Evolutionary conservation across 2,113 vertebrate genomes (phyloP), one percentile per base, ranked within the genome.

Genomic region (Neoarius graeffei): DNA sequence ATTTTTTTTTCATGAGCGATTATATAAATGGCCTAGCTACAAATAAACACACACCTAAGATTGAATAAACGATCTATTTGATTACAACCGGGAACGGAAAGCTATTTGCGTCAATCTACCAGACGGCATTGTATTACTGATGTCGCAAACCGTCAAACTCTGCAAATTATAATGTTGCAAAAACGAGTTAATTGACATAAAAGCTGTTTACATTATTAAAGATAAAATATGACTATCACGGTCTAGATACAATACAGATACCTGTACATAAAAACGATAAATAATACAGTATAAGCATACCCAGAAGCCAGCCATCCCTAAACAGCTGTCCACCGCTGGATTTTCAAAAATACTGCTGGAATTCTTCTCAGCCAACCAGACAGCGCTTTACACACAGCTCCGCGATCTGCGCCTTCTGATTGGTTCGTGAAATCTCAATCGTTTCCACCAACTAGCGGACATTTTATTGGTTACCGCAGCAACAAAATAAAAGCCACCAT

Each of bases 271-370:
- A 54, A 76, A 54, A 48, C 10, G 1, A 77, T n/a, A n/a, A 54
- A n/a, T 54, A 52, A 77, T 14, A 77, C 48, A 52, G 48, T 52
- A 42, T 42, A 52, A 30, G 48, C 90, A 79, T 83, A 92, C 90
- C 89, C 85, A 50, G 35, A 80, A 62, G 59, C 71, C 62, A 64
- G 81, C 69, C 87, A 90, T 77, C 89, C 57, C 66, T 50, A 20
- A 42, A 7, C n/a, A 15, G 66, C 64, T 54, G 25, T 77, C 14
- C 25, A 10, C n/a, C 30, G 30, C 52, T 54, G 66, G 73, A 79
- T 85, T 88, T 92, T 92, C 85, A 77, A 77, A 92, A 91, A 85
- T 23, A 66, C 74, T 85, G 81, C 71, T 48, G 56, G 66, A 50
- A 54, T 57, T 13, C 48, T 59, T 74, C 30, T n/a, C 54, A 81